phyloP scores from a whole-genome alignment of 2,113 vertebrate species.

The Poicephalus meyeri region DNA sequence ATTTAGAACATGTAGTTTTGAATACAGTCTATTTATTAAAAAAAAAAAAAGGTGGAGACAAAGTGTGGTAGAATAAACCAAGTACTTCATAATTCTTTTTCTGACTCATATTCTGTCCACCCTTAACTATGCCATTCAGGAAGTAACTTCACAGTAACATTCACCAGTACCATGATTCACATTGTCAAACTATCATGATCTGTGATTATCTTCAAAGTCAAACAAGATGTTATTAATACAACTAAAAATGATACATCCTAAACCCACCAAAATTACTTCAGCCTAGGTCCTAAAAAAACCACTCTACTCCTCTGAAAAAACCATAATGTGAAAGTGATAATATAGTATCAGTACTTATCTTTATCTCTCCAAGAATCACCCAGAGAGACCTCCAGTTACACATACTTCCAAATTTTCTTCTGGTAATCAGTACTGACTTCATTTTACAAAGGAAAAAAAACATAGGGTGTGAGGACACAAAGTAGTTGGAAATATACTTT shows the following conservation, averaged over 20 bases:
- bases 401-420: neutral
- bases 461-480: neutral
- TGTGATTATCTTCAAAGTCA: neutral
- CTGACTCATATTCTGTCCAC: neutral
- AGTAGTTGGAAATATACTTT: neutral
- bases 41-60: neutral
- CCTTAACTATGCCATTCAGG: neutral
- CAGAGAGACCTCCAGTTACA: neutral
- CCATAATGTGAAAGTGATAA: fast-evolving
- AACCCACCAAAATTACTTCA: neutral
- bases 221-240: neutral
- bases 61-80: neutral
- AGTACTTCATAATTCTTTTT: neutral
- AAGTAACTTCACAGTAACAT: neutral
- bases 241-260: neutral
- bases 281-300: neutral
- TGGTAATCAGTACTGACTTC: neutral
- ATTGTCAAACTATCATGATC: neutral
- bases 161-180: neutral
- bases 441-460: neutral
- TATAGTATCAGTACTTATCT: neutral
- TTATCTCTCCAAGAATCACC: neutral
- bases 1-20: neutral
- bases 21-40: neutral
- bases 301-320: neutral